phyloP scores from a whole-genome alignment of 2,113 vertebrate species.

The Epinephelus cyanopodus region DNA sequence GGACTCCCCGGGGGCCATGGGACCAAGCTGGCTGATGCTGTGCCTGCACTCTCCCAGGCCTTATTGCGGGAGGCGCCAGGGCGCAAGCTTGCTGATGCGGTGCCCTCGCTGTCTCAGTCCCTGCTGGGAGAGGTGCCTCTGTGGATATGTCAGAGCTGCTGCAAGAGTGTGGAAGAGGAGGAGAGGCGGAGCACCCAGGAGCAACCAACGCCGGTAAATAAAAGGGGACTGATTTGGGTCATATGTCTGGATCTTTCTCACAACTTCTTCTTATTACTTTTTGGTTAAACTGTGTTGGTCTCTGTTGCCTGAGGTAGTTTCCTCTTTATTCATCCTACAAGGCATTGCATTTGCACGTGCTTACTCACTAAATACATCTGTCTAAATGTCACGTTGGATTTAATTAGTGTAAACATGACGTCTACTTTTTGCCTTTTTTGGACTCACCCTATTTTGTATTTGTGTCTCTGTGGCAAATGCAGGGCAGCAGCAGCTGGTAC shows the following conservation, averaged over 20 bases:
- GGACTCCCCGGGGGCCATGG: slow-evolving; percentile 90
- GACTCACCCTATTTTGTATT: neutral
- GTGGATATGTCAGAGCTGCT: slow-evolving; percentile 99
- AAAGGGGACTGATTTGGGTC: slow-evolving; percentile 48
- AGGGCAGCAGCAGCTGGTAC: neutral
- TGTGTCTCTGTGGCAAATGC: neutral
- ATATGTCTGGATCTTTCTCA: slow-evolving; percentile 22
- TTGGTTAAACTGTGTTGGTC: slow-evolving; percentile 9
- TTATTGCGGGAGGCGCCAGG: slow-evolving; percentile 92
- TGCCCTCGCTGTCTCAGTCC: slow-evolving; percentile 96
- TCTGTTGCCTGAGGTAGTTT: neutral
- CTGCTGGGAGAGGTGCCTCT: slow-evolving; percentile 97
- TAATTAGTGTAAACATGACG: neutral
- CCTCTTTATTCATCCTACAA: slow-evolving; percentile 5
- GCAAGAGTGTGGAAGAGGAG: slow-evolving; percentile 97
- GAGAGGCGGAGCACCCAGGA: slow-evolving; percentile 93
- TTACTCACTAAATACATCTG: neutral
- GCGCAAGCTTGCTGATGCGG: slow-evolving; percentile 91
- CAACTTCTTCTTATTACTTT: slow-evolving; percentile 9
- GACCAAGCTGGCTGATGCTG: slow-evolving; percentile 89
- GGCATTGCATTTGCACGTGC: neutral
- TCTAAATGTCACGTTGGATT: neutral
- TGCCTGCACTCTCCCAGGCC: slow-evolving; percentile 95
- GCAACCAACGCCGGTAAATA: slow-evolving; percentile 90
- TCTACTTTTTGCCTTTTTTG: neutral